These are phyloP conservation scores for Cyaniris semiargus DNA, from an alignment of 2,888 invertebrate genomes.

Conservation along the genomic window DNA sequence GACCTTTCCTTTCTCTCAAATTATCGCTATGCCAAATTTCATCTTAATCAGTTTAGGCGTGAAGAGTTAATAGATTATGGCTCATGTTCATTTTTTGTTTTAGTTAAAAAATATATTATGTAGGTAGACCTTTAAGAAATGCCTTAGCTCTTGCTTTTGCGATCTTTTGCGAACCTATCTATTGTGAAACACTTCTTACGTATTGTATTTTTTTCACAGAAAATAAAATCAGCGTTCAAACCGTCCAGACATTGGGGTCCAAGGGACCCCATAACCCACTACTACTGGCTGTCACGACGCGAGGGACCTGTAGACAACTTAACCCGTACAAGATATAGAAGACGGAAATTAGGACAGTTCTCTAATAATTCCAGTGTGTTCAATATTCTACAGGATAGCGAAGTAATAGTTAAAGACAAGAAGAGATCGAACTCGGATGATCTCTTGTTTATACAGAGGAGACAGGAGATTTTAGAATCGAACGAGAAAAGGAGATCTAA, in stretches of 20 bases:
- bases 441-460: constrained; percentile 58
- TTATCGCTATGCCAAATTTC: too few relatives aligned
- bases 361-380: constrained; percentile 52
- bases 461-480: constrained; percentile 46
- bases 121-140: too few relatives aligned
- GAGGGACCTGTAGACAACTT: constrained; percentile 51
- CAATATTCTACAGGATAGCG: constrained; percentile 39
- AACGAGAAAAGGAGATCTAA: constrained; percentile 51
- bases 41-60: too few relatives aligned
- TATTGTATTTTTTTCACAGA: constrained; percentile 55
- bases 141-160: background rate
- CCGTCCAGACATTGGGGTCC: constrained; percentile 74
- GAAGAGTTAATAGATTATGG: too few relatives aligned
- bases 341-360: constrained; percentile 58
- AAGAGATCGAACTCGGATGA: constrained; percentile 68
- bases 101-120: background rate
- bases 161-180: background rate
- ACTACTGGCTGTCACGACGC: constrained; percentile 67
- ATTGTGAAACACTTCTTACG: background rate
- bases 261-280: constrained; percentile 68
- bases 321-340: constrained; percentile 47
- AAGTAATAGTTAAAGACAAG: constrained; percentile 38
- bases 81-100: background rate
- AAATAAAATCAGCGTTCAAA: constrained; percentile 64
- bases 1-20: too few relatives aligned